Evolutionary conservation across 2,113 vertebrate genomes (phyloP).

Genomic region (Cyprinodon variegatus): DNA sequence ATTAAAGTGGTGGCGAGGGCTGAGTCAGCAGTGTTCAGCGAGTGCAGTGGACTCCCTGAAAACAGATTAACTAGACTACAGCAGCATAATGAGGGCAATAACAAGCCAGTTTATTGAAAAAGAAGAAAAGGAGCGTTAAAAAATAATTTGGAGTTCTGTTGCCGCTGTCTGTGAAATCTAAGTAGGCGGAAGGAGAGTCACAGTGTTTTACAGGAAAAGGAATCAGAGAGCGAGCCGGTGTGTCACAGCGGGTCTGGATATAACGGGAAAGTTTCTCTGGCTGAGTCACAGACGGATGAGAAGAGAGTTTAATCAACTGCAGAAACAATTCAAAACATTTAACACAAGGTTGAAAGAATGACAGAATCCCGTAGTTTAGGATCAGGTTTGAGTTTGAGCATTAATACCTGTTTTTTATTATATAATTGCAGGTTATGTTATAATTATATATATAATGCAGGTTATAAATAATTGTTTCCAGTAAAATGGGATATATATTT

Average conservation of each 20-base stretch:
- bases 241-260: constrained; percentile 37
- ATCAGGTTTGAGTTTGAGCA: too few species aligned
- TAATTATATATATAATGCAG: too few species aligned
- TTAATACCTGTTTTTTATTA: constrained; percentile 13
- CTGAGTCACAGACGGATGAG: constrained; percentile 4
- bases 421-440: too few species aligned
- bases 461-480: too few species aligned
- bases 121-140: constrained; percentile 5
- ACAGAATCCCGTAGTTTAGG: neutral
- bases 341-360: neutral
- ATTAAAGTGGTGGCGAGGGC: constrained; percentile 50
- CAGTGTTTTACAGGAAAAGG: constrained; percentile 47
- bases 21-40: constrained; percentile 49
- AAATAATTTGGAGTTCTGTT: constrained; percentile 35
- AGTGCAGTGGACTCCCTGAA: constrained; percentile 38
- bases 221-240: constrained; percentile 40
- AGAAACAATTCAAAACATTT: neutral
- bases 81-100: constrained; percentile 52
- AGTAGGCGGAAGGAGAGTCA: constrained; percentile 25
- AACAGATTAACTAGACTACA: constrained; percentile 54
- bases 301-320: neutral
- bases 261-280: constrained; percentile 45
- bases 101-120: constrained; percentile 47
- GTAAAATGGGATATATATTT: too few species aligned
- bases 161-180: constrained; percentile 25